phyloP scores from a whole-genome alignment of 1,140 invertebrate genomes.

The Hormaphis cornu region DNA sequence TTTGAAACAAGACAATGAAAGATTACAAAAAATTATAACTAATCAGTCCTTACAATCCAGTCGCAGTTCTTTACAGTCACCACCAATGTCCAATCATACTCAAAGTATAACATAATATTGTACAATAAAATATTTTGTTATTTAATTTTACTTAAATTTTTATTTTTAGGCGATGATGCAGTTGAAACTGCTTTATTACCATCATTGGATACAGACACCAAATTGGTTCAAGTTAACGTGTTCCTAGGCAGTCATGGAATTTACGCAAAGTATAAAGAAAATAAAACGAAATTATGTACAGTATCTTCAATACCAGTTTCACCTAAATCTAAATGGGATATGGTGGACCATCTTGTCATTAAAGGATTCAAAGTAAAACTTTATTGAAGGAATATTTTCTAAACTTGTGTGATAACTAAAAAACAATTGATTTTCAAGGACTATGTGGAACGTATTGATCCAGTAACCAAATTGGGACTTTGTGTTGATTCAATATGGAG shows the following conservation, averaged over 20 bases:
- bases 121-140: neutral
- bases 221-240: constrained; percentile 71
- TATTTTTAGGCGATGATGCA: neutral
- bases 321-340: constrained; percentile 89
- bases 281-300: constrained; percentile 52
- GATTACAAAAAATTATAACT: constrained; percentile 77
- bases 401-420: neutral
- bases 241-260: constrained; percentile 71
- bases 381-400: neutral
- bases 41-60: constrained; percentile 71
- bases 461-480: constrained; percentile 80
- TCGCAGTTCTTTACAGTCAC: constrained; percentile 56
- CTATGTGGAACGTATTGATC: constrained; percentile 85
- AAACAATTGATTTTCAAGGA: constrained; percentile 48
- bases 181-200: constrained; percentile 1
- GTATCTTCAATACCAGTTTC: constrained; percentile 84
- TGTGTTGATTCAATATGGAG: constrained; percentile 79
- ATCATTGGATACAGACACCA: constrained; percentile 51
- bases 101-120: neutral
- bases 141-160: neutral
- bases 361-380: constrained; percentile 70
- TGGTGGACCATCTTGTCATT: constrained; percentile 80
- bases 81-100: constrained; percentile 20
- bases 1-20: constrained; percentile 92
- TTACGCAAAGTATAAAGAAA: constrained; percentile 61